Evolutionary conservation across 2,113 vertebrate species (phyloP).

Genomic region (Elaphurus davidianus): DNA sequence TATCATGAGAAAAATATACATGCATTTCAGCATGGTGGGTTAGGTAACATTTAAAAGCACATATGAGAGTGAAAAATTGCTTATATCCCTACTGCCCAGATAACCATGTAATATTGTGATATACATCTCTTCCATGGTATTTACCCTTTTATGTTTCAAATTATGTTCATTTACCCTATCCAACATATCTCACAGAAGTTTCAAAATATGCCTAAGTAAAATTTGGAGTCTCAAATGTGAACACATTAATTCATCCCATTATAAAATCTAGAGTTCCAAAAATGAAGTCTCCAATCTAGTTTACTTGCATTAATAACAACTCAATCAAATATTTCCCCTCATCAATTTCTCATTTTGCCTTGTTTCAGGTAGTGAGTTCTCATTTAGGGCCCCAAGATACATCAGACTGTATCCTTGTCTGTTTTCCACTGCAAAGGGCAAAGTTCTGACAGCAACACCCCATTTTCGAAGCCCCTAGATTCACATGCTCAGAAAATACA

Average conservation of each 20-base stretch:
- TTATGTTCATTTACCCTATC: not conserved
- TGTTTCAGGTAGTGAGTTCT: not conserved
- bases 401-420: not conserved
- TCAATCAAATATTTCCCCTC: not conserved
- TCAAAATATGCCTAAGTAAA: conserved; percentile 15
- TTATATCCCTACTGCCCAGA: not conserved
- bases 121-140: not conserved
- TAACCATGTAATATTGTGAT: not conserved
- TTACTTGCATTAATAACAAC: not conserved
- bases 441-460: not conserved
- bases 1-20: not conserved
- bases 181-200: not conserved
- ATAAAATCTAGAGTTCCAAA: not conserved
- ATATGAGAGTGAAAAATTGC: not conserved
- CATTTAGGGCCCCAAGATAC: not conserved
- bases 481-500: not conserved
- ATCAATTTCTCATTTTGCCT: not conserved
- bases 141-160: not conserved
- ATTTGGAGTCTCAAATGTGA: not conserved
- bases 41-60: not conserved
- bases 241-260: not conserved
- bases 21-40: not conserved
- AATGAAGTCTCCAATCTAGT: not conserved
- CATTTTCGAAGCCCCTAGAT: not conserved
- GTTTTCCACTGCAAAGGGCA: not conserved